phyloP scores from a whole-genome alignment of 2,113 vertebrate genomes.

The Petroica traversi region DNA sequence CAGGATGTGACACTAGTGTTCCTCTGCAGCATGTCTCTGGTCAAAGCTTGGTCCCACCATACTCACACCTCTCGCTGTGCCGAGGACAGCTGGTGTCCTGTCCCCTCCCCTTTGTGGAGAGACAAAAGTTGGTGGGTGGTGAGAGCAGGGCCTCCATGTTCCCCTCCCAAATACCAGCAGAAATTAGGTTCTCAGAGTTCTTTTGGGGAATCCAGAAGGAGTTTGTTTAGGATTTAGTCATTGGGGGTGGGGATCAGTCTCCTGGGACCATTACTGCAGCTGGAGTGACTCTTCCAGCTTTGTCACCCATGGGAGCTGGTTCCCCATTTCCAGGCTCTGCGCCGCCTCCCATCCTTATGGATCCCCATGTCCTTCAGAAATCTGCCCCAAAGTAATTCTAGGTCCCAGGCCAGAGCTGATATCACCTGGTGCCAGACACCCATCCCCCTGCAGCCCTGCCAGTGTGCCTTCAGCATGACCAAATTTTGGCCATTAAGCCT shows the following conservation, averaged over 20 bases:
- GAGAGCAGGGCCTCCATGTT: not conserved
- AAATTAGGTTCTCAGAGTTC: not conserved
- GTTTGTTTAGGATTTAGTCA: not conserved
- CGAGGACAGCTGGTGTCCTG: rapidly evolving
- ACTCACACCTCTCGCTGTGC: not conserved
- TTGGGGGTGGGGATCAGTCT: rapidly evolving
- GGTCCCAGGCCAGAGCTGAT: not conserved
- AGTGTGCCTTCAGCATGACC: rapidly evolving
- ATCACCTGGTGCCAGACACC: not conserved
- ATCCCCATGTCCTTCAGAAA: not conserved
- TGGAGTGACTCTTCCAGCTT: not conserved
- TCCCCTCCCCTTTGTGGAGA: not conserved
- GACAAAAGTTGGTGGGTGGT: not conserved
- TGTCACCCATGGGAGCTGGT: not conserved
- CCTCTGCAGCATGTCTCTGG: not conserved
- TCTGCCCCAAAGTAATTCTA: not conserved
- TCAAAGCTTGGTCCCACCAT: not conserved
- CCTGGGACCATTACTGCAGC: not conserved
- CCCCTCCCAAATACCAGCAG: not conserved
- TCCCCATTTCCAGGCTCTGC: not conserved
- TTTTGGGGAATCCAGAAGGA: not conserved
- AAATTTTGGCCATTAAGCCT: not conserved
- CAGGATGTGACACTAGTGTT: not conserved
- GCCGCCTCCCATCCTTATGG: rapidly evolving
- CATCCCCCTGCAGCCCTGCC: not conserved